Base-by-base conservation (phyloP, 53 echinoderm and acorn worm genomes). In the Astropecten irregularis region DNA sequence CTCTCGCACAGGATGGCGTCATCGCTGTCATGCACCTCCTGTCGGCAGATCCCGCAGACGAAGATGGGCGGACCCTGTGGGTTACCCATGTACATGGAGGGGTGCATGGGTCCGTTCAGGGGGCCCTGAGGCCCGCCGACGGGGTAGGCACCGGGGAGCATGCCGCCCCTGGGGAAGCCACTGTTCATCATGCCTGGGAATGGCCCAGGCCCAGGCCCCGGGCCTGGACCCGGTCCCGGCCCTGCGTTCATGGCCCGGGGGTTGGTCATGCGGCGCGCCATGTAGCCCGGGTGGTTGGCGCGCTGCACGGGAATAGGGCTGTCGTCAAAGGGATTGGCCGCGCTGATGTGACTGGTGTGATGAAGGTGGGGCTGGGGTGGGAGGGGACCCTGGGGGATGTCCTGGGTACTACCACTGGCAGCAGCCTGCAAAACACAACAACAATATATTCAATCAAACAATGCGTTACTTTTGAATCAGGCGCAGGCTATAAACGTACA, bases 311-410 rank as follows among this genome's bases (percentile, higher is more conserved):
- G 49, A 48, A 79, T 87, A 49, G 79, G 87, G 79, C 71, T 83
- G 89, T 96, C 96, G 65, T 96, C 96, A 66, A 96, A 96, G 38
- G 96, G 96, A 51, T 96, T 96, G 65, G 84, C 60, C 35, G 91
- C 89, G 74, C 91, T 73, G 70, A 96, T 93, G 85, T 93, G 86
- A 58, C 93, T 91, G 56, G 88, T 84, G 82, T 88, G 85, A 10
- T 85, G 84, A 27, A 81, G 83, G 13, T 84, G 87, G 28, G 85
- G 83, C 16, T 84, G 84, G 18, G 96, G 96, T 9, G 96, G 96
- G 52, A 89, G 77, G 69, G 89, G 83, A 42, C 84, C 81, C 47
- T 68, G 68, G 47, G 89, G 77, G 69, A 93, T 64, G 35, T 91
- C 87, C 42, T 47, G 59, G 30, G 64, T 68, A 15, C 64, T 42